phyloP scores from a whole-genome alignment of 2,888 invertebrate species.

The Pristionchus exspectatus region DNA sequence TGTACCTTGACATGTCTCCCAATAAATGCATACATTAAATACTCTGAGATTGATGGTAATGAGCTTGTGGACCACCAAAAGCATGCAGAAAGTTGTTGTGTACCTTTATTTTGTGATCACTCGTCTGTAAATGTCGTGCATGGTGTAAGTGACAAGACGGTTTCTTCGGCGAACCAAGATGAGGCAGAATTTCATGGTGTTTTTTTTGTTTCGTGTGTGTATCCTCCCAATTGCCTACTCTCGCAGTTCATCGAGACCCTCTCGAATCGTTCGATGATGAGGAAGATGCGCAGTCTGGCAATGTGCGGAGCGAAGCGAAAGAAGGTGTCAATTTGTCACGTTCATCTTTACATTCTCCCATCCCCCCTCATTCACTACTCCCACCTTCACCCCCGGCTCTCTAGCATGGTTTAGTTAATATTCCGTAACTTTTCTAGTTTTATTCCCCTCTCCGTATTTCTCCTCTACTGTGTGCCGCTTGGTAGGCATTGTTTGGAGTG shows the following conservation, averaged over 20 bases:
- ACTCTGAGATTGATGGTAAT: too few species aligned
- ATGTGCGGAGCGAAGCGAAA: constrained; percentile 67
- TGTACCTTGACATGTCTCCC: too few species aligned
- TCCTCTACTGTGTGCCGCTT: background rate
- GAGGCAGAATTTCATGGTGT: background rate
- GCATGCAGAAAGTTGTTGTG: too few species aligned
- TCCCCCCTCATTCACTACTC: too few species aligned
- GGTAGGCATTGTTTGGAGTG: too few species aligned
- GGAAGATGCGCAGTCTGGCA: constrained; percentile 71
- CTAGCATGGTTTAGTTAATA: background rate
- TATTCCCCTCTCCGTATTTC: background rate
- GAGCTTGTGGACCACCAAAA: too few species aligned
- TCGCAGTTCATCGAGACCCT: constrained; percentile 54
- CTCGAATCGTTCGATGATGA: constrained; percentile 66
- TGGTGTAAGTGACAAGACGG: background rate
- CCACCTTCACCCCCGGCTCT: too few species aligned
- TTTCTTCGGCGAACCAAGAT: too few species aligned
- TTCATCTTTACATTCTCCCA: background rate
- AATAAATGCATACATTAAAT: too few species aligned
- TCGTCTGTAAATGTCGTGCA: background rate
- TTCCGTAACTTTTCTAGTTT: background rate
- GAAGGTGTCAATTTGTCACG: constrained; percentile 50
- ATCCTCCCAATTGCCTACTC: background rate
- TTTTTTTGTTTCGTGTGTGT: constrained; percentile 55
- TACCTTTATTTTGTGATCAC: too few species aligned